Conservation (phyloP, 2,888 invertebrate species). For the Eremobia ochroleuca region DNA sequence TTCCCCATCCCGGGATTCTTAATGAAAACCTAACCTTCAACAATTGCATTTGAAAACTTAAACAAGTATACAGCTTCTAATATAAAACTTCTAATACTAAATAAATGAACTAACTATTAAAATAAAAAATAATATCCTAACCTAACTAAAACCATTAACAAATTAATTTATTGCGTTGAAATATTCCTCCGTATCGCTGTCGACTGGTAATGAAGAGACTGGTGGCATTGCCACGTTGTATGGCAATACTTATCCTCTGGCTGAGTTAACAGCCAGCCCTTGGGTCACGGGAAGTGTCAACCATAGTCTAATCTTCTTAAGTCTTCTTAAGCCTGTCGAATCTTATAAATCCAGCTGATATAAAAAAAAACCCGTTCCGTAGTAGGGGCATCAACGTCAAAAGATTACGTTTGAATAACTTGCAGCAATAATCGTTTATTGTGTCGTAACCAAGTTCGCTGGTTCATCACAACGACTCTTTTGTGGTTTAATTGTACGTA, state of each 20-base stretch:
- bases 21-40: too few relatives aligned
- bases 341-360: background rate
- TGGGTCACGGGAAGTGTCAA: background rate
- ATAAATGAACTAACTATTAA: too few relatives aligned
- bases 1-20: too few relatives aligned
- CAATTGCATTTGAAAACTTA: too few relatives aligned
- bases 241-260: background rate
- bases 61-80: too few relatives aligned
- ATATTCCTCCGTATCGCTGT: too few relatives aligned
- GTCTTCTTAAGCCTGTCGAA: background rate
- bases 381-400: conserved; percentile 55
- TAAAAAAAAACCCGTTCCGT: background rate
- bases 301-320: background rate
- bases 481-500: conserved; percentile 65
- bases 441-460: conserved; percentile 62
- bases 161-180: too few relatives aligned
- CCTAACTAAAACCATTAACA: too few relatives aligned
- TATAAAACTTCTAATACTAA: too few relatives aligned
- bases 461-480: conserved; percentile 64
- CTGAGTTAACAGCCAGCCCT: background rate
- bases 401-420: conserved; percentile 69
- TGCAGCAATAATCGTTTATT: conserved; percentile 69
- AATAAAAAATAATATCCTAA: too few relatives aligned
- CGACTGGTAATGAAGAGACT: too few relatives aligned
- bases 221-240: background rate